Evolutionary conservation across 2,888 invertebrate species (phyloP), one percentile per base, ranked within the genome.

Genomic region (Leucozona laternaria): DNA sequence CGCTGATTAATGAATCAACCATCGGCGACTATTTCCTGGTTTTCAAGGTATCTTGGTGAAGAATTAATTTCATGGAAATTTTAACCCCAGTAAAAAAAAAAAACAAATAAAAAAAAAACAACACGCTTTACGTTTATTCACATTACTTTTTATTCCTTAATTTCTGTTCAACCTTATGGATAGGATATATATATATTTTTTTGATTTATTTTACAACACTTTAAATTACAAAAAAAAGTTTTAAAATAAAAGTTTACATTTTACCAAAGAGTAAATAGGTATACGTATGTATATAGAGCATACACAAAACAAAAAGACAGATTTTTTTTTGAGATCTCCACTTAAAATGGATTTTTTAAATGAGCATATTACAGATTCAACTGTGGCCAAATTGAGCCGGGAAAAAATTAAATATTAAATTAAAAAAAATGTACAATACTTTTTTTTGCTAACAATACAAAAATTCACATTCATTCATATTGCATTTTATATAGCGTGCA

Each of bases 81-180:
- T 17, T 1, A 43, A 17, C 17, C 17, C 17, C 11, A 17, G 1
- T 57, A 5, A 3, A 55, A 2, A 57, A 17, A 8, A 31, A 13
- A 58, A 58, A 31, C 15, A 1, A 22, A 10, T 1, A 34, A 37
- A 25, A 64, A 64, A 53, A 31, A 20, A 48, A 66, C 31, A 75
- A 75, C 45, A 64, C 22, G 50, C 1, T 62, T 48, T 60, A 62
- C 43, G 50, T 86, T 70, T 86, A 62, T 75, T 86, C 86, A 85
- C 85, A 85, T 68, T 71, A 57, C 22, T 82, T 11, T 75, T 86
- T 82, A 79, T 71, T 73, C 62, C 71, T 78, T 75, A 79, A 34
- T 66, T 82, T 66, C 64, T 71, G 60, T 82, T 71, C 75, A 82
- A 86, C 58, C 86, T 82, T 86, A 78, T 58, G 17, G 11, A 62